These are phyloP conservation scores for Verasper variegatus DNA, from an alignment of 2,113 vertebrate genomes.

Conservation along the genomic window DNA sequence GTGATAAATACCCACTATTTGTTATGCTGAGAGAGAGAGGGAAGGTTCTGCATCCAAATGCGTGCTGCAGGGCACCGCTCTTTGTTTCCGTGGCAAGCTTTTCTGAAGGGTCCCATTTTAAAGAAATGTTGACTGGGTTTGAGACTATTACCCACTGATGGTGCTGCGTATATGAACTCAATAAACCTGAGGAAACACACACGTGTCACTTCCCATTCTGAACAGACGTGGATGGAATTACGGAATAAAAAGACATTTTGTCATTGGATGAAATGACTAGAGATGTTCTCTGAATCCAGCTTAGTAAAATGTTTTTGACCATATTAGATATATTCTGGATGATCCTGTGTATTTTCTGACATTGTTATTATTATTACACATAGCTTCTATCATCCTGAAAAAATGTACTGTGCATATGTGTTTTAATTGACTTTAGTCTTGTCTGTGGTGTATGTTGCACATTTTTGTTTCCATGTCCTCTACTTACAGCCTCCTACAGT, in stretches of 20 bases:
- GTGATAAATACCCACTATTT: constrained; percentile 78
- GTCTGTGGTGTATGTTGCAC: too few relatives aligned
- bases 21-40: constrained; percentile 65
- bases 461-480: too few relatives aligned
- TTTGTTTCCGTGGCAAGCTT: constrained; percentile 61
- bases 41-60: constrained; percentile 71
- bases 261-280: too few relatives aligned
- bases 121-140: constrained; percentile 7
- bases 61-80: constrained; percentile 66
- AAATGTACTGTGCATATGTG: too few relatives aligned
- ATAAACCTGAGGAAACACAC: not conserved
- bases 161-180: constrained; percentile 6
- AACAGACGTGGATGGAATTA: not conserved
- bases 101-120: constrained; percentile 48
- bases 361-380: too few relatives aligned
- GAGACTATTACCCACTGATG: constrained; percentile 19
- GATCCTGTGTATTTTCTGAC: too few relatives aligned
- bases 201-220: not conserved
- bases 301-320: not conserved
- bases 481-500: too few relatives aligned
- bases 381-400: too few relatives aligned
- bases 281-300: not conserved
- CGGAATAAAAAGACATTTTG: not conserved
- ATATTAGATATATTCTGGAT: too few relatives aligned
- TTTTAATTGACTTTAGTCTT: too few relatives aligned